phyloP scores from a whole-genome alignment of 2,797 vertebrate genomes.

The Helostoma temminkii region DNA sequence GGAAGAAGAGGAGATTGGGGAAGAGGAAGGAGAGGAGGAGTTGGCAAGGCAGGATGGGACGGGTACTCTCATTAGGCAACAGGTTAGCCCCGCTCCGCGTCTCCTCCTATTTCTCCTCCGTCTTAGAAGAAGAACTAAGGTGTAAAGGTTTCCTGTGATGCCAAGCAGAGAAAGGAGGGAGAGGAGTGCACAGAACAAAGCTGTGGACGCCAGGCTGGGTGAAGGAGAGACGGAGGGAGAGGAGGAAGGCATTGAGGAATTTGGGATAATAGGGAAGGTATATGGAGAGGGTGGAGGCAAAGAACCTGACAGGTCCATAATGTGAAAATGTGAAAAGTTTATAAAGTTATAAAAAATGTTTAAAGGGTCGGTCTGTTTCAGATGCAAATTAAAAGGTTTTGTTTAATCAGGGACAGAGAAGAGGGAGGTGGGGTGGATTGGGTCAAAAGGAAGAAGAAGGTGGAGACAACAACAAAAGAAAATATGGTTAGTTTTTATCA shows the following conservation, averaged over 20 bases:
- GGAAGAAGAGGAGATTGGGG: constrained; percentile 79
- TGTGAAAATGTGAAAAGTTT: constrained; percentile 22
- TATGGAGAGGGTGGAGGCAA: constrained; percentile 72
- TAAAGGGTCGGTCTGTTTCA: constrained; percentile 32
- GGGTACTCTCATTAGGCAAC: constrained; percentile 71
- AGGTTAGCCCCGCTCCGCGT: constrained; percentile 52
- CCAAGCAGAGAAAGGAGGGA: constrained; percentile 87
- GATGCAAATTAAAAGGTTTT: background rate
- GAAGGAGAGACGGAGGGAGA: constrained; percentile 81
- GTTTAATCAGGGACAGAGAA: constrained; percentile 8
- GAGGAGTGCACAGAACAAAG: constrained; percentile 85
- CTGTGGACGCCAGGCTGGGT: constrained; percentile 84
- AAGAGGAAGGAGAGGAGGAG: constrained; percentile 77
- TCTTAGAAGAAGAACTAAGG: constrained; percentile 84
- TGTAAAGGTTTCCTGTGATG: constrained; percentile 88
- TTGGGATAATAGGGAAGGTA: constrained; percentile 73
- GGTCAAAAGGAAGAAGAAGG: constrained; percentile 21
- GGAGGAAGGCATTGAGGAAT: constrained; percentile 75
- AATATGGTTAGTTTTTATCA: constrained; percentile 47
- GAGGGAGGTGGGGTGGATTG: background rate
- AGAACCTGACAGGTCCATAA: constrained; percentile 79
- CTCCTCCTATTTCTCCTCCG: constrained; percentile 79
- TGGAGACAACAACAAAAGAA: constrained; percentile 38
- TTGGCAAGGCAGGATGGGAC: constrained; percentile 72
- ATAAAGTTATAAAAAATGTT: constrained; percentile 8